Evolutionary conservation across 2,113 vertebrate genomes (phyloP).

Genomic region (Cyprinodon brontotheroides): DNA sequence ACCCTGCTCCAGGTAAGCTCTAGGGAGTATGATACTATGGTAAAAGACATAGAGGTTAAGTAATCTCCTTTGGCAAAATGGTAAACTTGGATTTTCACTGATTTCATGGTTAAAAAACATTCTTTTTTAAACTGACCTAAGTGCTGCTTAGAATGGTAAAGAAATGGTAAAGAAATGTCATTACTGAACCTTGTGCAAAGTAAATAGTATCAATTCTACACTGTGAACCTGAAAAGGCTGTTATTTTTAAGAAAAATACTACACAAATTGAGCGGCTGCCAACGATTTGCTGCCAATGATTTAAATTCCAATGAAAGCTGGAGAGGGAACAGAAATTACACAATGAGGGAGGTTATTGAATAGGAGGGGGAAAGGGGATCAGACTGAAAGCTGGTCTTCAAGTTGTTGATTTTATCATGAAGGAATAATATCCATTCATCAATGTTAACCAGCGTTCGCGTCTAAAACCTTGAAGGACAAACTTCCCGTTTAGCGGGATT

Average conservation of each 20-base stretch:
- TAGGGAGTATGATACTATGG: no score
- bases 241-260: background rate
- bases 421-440: background rate
- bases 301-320: slow-evolving; percentile 60
- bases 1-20: no score
- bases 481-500: no score
- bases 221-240: background rate
- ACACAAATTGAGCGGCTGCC: slow-evolving; percentile 71
- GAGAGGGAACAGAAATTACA: slow-evolving; percentile 53
- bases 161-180: no score
- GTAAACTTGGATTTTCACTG: no score
- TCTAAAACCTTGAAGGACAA: no score
- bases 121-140: no score
- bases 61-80: no score
- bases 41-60: no score
- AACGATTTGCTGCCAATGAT: slow-evolving; percentile 49
- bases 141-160: background rate
- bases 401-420: slow-evolving; percentile 30
- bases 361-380: background rate
- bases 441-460: no score
- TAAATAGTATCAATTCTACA: background rate
- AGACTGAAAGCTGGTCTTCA: slow-evolving; percentile 30
- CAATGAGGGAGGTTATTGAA: slow-evolving; percentile 54
- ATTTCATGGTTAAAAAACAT: no score
- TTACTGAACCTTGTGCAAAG: background rate